Evolutionary conservation across 2,888 invertebrate genomes (phyloP).

Genomic region (Reticulitermes lucifugus): DNA sequence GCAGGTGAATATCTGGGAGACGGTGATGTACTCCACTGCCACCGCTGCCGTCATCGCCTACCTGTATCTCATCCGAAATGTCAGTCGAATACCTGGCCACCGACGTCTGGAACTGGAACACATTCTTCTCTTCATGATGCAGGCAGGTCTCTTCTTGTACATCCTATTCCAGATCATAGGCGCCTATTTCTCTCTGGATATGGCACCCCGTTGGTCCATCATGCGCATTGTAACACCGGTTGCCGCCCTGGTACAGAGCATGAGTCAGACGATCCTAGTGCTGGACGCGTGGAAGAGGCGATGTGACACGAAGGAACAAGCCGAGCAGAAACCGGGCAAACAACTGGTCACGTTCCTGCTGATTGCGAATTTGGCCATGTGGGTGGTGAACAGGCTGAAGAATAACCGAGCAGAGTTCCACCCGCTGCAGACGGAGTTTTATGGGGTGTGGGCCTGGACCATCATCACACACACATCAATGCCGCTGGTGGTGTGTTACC

Average conservation of each 20-base stretch:
- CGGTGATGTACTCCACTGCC: slow-evolving; percentile 57
- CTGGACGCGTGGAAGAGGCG: slow-evolving; percentile 74
- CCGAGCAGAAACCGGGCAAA: slow-evolving; percentile 82
- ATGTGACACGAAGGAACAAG: slow-evolving; percentile 77
- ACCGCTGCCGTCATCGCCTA: slow-evolving; percentile 62
- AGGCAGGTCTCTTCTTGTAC: slow-evolving; percentile 66
- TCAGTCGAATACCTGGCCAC: slow-evolving; percentile 54
- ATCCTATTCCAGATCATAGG: slow-evolving; percentile 61
- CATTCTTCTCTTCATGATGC: slow-evolving; percentile 66
- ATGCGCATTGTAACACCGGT: slow-evolving; percentile 38
- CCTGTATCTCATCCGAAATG: slow-evolving; percentile 51
- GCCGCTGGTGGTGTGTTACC: slow-evolving; percentile 89
- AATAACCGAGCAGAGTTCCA: slow-evolving; percentile 86
- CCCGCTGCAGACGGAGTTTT: slow-evolving; percentile 84
- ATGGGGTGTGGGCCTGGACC: slow-evolving; percentile 91
- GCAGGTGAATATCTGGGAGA: slow-evolving; percentile 43
- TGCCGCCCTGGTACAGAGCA: slow-evolving; percentile 59
- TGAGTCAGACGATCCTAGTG: slow-evolving; percentile 61
- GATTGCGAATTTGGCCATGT: slow-evolving; percentile 86
- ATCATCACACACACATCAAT: slow-evolving; percentile 91
- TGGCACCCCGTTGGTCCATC: slow-evolving; percentile 3
- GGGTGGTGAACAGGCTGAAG: slow-evolving; percentile 88
- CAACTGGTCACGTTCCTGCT: slow-evolving; percentile 88
- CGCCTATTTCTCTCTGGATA: slow-evolving; percentile 55
- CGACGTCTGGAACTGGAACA: slow-evolving; percentile 63